Evolutionary conservation across 2,888 invertebrate species (phyloP), one percentile per base, ranked within the genome.

Genomic region (Spisula solida): DNA sequence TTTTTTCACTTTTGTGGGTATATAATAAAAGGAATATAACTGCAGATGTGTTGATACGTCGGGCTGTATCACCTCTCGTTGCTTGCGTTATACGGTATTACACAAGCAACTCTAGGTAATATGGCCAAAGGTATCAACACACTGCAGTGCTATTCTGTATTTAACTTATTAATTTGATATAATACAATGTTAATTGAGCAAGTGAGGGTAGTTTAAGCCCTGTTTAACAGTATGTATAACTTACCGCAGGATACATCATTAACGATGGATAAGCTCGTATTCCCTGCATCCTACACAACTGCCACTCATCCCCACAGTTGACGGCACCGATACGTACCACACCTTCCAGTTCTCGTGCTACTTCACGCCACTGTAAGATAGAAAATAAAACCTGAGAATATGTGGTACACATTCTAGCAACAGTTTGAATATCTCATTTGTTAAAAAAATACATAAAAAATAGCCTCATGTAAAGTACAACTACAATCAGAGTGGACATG

Each of bases 261-360:
- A 98, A 97, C 0, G 98, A 97, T 0, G 98, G 98, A 96, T 98
- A 98, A 94, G 98, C 97, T 94, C 97, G 97, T 91, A 98, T 98
- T 91, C 98, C 97, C 97, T 98, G 97, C 94, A 98, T 97, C 47
- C 95, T 93, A 96, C 99, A 99, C 90, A 98, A 97, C 78, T 97
- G 97, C 97, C 98, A 98, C 95, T 98, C 98, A 96, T 98, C 98
- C 97, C 98, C 98, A 97, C 98, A 99, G 96, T 99, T 98, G 0
- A 99, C 98, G 55, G 98, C 98, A 56, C 98, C 98, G 85, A 99
- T 97, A 96, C 98, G 97, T 5, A 98, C 97, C 88, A 98, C 98
- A 83, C 98, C 98, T 95, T 98, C 98, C 92, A 98, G 97, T 94
- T 98, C 97, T 93, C 97, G 97, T 18, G 98, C 98, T 89, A 99